These are phyloP conservation scores for Salvator merianae DNA, from an alignment of 2,113 vertebrate species.

Conservation along the genomic window DNA sequence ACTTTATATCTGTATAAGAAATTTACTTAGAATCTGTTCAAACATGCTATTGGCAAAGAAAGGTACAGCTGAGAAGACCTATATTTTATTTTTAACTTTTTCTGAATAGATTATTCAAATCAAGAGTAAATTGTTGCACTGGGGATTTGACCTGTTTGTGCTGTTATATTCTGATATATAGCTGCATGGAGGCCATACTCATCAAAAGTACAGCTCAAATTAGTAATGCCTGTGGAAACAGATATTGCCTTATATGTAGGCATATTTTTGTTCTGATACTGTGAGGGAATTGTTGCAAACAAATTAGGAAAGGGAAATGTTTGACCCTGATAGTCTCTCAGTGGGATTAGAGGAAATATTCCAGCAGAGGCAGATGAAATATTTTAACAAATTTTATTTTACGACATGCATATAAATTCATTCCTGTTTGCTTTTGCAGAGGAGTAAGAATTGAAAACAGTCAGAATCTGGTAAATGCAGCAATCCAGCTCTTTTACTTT, in stretches of 20 bases:
- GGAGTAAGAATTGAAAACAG: not conserved
- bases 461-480: not conserved
- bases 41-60: not conserved
- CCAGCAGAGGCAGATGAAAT: conserved; percentile 4
- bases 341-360: not conserved
- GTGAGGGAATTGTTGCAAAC: not conserved
- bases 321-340: conserved; percentile 3
- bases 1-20: not conserved
- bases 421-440: not conserved
- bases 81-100: conserved; percentile 3
- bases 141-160: not conserved
- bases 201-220: not conserved
- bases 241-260: too few relatives aligned
- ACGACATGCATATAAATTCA: not conserved
- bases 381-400: not conserved
- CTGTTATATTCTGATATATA: not conserved
- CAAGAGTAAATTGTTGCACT: not conserved
- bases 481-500: not conserved
- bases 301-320: conserved; percentile 4
- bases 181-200: not conserved
- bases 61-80: not conserved
- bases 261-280: not conserved
- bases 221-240: not conserved
- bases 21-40: not conserved
- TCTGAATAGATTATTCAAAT: not conserved